Percentiles rank a stretch among this genome's conserved stretches.
Conservation (phyloP, 2,113 vertebrate species). For the Chloebia gouldiae region DNA sequence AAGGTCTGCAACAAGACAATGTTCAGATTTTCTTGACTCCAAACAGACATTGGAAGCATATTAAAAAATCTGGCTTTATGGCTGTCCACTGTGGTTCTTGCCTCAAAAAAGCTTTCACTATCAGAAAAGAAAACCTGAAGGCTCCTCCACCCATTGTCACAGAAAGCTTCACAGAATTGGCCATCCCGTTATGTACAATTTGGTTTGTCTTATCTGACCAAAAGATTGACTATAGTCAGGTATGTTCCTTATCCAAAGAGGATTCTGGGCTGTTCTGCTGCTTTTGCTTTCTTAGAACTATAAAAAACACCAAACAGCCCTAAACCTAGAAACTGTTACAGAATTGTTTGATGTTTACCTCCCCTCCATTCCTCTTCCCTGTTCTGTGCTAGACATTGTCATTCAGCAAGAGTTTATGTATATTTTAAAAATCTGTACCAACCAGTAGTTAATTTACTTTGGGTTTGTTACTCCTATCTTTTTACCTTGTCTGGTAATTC, state of each 20-base stretch:
- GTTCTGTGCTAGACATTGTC: background rate
- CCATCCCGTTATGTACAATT: background rate
- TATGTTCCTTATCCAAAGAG: background rate
- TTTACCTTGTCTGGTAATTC: background rate
- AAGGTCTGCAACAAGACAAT: background rate
- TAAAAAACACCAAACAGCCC: background rate
- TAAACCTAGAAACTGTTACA: background rate
- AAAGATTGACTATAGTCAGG: background rate
- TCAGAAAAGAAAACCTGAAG: background rate
- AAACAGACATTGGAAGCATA: background rate
- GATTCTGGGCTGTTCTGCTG: background rate
- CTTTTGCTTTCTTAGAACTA: background rate
- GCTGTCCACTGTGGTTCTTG: background rate
- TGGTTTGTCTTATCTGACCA: background rate
- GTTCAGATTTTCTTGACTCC: background rate
- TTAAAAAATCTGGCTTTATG: background rate
- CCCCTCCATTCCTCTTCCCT: background rate
- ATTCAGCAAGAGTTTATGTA: background rate
- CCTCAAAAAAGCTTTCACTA: background rate
- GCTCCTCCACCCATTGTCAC: background rate
- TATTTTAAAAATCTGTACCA: background rate
- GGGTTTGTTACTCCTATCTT: background rate
- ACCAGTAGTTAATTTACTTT: background rate
- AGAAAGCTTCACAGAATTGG: background rate
- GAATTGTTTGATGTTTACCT: background rate